Percentiles rank a stretch among this genome's conserved stretches.
Conservation (phyloP, 2,888 invertebrate species). For the Microchrysa polita region DNA sequence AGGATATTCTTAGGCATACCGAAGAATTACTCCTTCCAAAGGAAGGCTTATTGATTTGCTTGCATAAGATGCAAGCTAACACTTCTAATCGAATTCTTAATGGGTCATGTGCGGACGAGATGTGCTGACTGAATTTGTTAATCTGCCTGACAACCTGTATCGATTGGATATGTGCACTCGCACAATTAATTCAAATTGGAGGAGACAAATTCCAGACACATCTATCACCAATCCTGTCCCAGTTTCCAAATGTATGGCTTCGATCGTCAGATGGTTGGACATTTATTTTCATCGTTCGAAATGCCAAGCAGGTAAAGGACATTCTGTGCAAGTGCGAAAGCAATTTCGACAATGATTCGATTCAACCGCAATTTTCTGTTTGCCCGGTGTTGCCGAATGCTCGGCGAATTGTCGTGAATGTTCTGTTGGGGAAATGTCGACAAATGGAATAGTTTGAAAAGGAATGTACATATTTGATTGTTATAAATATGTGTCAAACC, state of each 20-base stretch:
- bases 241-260: background rate
- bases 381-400: background rate
- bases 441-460: too few species aligned
- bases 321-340: conserved; percentile 3
- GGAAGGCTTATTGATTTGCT: conserved; percentile 11
- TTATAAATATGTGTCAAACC: too few species aligned
- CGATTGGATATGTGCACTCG: background rate
- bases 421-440: too few species aligned
- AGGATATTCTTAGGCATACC: too few species aligned
- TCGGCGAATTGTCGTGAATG: too few species aligned
- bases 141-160: background rate
- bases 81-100: conserved; percentile 8
- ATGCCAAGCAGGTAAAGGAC: background rate
- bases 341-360: conserved; percentile 11
- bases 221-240: conserved; percentile 17
- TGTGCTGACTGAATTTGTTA: conserved; percentile 15
- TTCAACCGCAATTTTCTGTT: background rate
- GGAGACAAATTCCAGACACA: conserved; percentile 32
- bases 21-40: background rate
- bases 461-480: too few species aligned
- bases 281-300: background rate
- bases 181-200: conserved; percentile 32
- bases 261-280: background rate
- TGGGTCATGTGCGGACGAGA: background rate
- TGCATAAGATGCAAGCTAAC: too few species aligned